Evolutionary conservation across 2,113 vertebrate species (phyloP).

Genomic region (Garra rufa): DNA sequence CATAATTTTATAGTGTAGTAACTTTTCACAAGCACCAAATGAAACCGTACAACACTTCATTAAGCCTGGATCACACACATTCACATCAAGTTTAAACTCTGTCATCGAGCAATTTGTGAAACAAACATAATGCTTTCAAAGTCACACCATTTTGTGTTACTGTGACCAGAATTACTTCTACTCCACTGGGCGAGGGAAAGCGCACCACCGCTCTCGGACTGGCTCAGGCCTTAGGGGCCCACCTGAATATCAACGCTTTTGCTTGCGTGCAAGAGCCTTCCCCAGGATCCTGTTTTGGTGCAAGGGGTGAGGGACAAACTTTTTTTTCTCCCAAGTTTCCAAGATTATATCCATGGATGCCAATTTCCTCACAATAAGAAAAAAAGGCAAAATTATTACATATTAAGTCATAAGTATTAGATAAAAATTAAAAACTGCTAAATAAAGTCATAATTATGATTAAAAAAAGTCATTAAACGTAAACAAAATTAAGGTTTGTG

Average conservation of each 20-base stretch:
- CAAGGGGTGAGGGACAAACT: slow-evolving; percentile 76
- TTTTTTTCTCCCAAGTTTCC: background rate
- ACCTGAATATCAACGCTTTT: slow-evolving; percentile 82
- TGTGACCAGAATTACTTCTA: slow-evolving; percentile 81
- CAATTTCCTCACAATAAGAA: background rate
- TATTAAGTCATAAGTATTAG: background rate
- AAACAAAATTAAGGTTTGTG: background rate
- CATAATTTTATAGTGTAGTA: slow-evolving; percentile 5
- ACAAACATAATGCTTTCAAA: background rate
- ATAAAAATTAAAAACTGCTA: background rate
- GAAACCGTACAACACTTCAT: background rate
- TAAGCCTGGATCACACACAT: background rate
- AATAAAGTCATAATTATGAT: background rate
- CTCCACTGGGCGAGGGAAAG: slow-evolving; percentile 84
- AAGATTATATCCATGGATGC: background rate
- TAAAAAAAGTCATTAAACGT: background rate
- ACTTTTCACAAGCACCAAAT: background rate
- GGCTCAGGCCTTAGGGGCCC: slow-evolving; percentile 83
- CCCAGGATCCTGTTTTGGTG: slow-evolving; percentile 83
- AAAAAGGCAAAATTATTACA: background rate
- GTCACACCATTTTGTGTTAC: background rate
- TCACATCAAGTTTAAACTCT: background rate
- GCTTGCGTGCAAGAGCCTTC: slow-evolving; percentile 86
- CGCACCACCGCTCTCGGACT: slow-evolving; percentile 83
- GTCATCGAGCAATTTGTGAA: background rate